These are phyloP conservation scores for Alces alces DNA, from an alignment of 2,113 vertebrate species.

Conservation along the genomic window DNA sequence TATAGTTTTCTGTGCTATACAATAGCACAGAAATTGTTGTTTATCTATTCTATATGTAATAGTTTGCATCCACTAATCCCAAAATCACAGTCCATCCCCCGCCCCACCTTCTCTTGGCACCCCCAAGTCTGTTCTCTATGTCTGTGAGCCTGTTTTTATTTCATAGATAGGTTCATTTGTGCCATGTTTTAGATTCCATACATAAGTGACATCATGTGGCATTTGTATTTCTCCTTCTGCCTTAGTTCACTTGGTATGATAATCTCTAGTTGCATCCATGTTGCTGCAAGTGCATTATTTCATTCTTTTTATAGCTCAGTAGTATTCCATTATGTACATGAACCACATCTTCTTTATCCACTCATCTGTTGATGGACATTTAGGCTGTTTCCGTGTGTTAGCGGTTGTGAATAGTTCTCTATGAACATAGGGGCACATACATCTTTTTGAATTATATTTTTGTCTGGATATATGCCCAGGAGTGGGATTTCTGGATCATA, in stretches of 20 bases:
- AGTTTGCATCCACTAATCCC: neutral
- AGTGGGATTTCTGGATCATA: neutral
- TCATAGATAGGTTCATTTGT: neutral
- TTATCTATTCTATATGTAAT: neutral
- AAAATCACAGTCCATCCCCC: neutral
- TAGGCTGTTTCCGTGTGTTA: accelerated
- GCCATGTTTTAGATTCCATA: neutral
- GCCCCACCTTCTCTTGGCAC: neutral
- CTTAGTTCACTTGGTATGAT: neutral
- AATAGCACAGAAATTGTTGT: neutral
- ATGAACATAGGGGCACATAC: neutral
- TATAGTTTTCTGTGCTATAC: neutral
- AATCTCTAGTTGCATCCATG: neutral
- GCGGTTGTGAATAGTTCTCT: neutral
- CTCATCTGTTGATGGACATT: neutral
- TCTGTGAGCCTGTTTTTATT: neutral
- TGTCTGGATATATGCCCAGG: neutral
- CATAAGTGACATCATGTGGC: neutral
- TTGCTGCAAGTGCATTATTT: neutral
- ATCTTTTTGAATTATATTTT: neutral
- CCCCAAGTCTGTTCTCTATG: neutral
- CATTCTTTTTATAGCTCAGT: neutral
- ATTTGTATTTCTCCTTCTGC: neutral
- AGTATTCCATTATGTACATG: neutral
- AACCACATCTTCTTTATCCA: neutral